phyloP scores from a whole-genome alignment of 2,888 invertebrate genomes.

The Imbricaverruca yamaguchii region DNA sequence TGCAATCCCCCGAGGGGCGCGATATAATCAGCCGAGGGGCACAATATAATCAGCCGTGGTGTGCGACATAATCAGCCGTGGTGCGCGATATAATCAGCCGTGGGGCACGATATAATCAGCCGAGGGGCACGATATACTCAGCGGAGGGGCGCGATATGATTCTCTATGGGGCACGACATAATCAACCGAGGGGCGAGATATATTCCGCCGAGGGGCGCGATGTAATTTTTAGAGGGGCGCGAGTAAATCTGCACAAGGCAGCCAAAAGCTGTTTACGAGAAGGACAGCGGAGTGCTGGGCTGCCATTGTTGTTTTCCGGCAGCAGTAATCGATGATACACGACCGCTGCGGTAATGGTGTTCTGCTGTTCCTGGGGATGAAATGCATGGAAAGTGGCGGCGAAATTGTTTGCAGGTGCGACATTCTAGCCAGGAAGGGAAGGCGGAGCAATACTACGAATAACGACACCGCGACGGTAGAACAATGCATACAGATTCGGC shows the following conservation, averaged over 20 bases:
- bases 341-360: not conserved
- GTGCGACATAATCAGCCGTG: too few species aligned
- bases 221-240: too few species aligned
- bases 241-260: not conserved
- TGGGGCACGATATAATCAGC: too few species aligned
- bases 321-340: not conserved
- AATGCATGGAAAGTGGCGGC: not conserved
- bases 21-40: too few species aligned
- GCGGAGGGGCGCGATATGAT: too few species aligned
- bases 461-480: not conserved
- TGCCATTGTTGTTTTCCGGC: not conserved
- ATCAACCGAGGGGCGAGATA: too few species aligned
- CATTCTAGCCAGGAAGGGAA: not conserved
- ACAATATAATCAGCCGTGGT: too few species aligned
- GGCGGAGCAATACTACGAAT: not conserved
- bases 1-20: too few species aligned
- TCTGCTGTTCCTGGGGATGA: not conserved
- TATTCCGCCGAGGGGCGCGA: too few species aligned
- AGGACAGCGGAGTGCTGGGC: not conserved
- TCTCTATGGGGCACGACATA: too few species aligned
- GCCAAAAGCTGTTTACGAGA: constrained; percentile 3
- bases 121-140: too few species aligned
- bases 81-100: too few species aligned
- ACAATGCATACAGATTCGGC: not conserved
- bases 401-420: not conserved